A percentile compares a stretch with the other conserved stretches of the same genome.
Evolutionary conservation across 2,888 invertebrate genomes (phyloP).

Genomic region (Chrysolina haemoptera): DNA sequence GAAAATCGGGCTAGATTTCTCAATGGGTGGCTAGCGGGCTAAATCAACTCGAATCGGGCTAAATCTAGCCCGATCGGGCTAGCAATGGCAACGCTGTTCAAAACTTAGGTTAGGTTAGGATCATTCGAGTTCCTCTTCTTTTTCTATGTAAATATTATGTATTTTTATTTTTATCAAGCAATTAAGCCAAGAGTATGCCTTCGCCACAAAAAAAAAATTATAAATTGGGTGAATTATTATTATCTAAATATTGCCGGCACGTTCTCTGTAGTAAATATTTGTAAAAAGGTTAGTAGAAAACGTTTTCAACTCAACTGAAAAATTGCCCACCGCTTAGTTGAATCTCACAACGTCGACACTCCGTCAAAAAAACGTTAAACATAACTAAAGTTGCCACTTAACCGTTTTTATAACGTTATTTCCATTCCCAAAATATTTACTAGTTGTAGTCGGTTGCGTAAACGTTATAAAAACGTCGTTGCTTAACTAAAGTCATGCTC

Average conservation of each 20-base stretch:
- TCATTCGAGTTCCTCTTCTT: neutral
- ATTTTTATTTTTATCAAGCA: neutral
- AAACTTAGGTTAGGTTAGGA: neutral
- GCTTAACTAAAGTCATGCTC: slow-evolving; percentile 22
- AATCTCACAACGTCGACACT: slow-evolving; percentile 5
- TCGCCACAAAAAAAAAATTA: neutral
- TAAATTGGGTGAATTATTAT: neutral
- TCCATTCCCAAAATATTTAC: too few relatives aligned
- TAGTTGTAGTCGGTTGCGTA: slow-evolving; percentile 18
- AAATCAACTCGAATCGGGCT: neutral
- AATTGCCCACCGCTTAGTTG: slow-evolving; percentile 18
- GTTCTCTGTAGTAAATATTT: neutral
- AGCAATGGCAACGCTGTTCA: too few relatives aligned
- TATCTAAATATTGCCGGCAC: neutral
- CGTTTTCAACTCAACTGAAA: slow-evolving; percentile 22
- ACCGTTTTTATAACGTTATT: too few relatives aligned
- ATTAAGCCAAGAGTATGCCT: neutral
- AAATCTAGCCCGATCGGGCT: too few relatives aligned
- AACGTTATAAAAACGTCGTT: slow-evolving; percentile 19
- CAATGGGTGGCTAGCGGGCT: too few relatives aligned
- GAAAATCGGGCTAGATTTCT: too few relatives aligned
- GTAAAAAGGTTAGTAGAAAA: slow-evolving; percentile 18
- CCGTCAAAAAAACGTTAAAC: slow-evolving; percentile 15
- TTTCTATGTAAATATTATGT: neutral
- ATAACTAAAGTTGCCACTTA: slow-evolving; percentile 20